A percentile compares a stretch with the other conserved stretches of the same genome.
phyloP scores from a whole-genome alignment of 1,140 invertebrate species.

The Drosophila nebulosa region DNA sequence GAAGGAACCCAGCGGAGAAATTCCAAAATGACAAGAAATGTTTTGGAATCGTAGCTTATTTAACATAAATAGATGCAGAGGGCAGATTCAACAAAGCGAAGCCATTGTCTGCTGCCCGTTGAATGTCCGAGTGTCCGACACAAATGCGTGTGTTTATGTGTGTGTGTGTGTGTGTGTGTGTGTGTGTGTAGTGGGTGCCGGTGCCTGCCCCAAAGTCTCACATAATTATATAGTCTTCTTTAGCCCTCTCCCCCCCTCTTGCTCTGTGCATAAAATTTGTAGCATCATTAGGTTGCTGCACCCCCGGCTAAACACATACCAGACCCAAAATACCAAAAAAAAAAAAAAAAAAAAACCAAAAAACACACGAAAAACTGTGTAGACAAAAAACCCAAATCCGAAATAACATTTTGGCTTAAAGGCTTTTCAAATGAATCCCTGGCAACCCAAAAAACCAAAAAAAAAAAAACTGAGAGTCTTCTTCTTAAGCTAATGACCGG shows the following conservation, averaged over 20 bases:
- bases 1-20: constrained; percentile 37
- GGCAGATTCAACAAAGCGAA: constrained; percentile 44
- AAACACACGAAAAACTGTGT: constrained; percentile 1
- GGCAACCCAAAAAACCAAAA: constrained; percentile 23
- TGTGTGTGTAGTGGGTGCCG: constrained; percentile 29
- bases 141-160: not conserved
- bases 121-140: not conserved
- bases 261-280: constrained; percentile 71
- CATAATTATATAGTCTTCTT: constrained; percentile 71
- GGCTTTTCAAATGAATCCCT: constrained; percentile 77
- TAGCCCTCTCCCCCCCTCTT: not conserved
- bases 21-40: constrained; percentile 55
- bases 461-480: constrained; percentile 21
- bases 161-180: constrained; percentile 30
- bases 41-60: constrained; percentile 47
- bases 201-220: constrained; percentile 21
- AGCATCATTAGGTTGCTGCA: constrained; percentile 76
- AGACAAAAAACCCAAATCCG: constrained; percentile 42
- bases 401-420: constrained; percentile 72
- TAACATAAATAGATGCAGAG: constrained; percentile 71
- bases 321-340: constrained; percentile 12
- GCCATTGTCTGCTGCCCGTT: constrained; percentile 11
- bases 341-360: constrained; percentile 21
- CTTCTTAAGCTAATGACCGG: constrained; percentile 63
- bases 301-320: constrained; percentile 62